Percentiles rank a stretch among this genome's conserved stretches.
Evolutionary conservation across 2,797 vertebrate genomes (phyloP).

Genomic region (Lagodon rhomboides): DNA sequence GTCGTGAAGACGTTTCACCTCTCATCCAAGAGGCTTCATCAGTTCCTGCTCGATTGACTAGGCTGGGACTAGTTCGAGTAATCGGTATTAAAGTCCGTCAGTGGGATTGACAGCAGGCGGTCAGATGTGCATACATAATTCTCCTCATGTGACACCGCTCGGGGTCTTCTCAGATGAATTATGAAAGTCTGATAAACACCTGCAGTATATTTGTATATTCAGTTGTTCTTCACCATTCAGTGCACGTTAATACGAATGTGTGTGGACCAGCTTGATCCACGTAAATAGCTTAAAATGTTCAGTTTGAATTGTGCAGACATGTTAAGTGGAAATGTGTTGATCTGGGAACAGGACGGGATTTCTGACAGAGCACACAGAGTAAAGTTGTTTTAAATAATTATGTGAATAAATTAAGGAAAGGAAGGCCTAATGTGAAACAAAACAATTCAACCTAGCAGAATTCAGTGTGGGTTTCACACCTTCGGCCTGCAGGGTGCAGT

Average conservation of each 20-base stretch:
- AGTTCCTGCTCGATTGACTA: too few relatives aligned
- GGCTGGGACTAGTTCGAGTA: too few relatives aligned
- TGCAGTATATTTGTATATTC: background rate
- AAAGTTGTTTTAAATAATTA: conserved; percentile 17
- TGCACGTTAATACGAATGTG: background rate
- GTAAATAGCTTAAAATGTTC: conserved; percentile 1
- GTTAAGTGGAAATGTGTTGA: background rate
- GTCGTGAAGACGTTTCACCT: too few relatives aligned
- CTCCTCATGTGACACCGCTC: background rate
- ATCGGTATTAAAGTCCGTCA: background rate
- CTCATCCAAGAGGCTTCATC: too few relatives aligned
- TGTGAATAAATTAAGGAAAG: conserved; percentile 28
- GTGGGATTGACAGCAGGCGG: background rate
- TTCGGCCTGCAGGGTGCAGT: conserved; percentile 57
- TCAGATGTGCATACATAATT: background rate
- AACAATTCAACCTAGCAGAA: background rate
- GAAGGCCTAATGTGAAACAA: background rate
- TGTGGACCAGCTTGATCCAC: background rate
- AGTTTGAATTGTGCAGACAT: conserved; percentile 1
- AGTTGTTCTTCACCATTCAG: background rate
- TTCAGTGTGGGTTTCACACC: too few relatives aligned
- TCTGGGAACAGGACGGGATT: background rate
- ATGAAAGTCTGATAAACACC: background rate
- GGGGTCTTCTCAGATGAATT: background rate
- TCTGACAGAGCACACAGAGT: background rate